phyloP scores from a whole-genome alignment of 2,797 vertebrate species.

The Pipistrellus kuhlii region DNA sequence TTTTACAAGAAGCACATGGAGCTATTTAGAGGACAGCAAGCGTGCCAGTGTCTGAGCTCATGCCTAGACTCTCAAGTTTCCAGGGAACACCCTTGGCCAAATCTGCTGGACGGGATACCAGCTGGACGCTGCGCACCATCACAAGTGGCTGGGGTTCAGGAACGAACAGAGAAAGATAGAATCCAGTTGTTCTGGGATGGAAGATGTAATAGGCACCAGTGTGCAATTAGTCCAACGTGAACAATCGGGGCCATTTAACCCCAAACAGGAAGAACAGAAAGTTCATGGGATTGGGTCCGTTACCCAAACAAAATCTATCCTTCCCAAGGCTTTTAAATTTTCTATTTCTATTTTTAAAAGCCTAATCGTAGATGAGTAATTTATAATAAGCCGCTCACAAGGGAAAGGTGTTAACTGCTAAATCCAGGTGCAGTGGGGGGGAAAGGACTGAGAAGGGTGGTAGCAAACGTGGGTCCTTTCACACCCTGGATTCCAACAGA shows the following conservation, averaged over 20 bases:
- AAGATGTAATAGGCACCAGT: slow-evolving; percentile 49
- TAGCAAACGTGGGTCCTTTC: background rate
- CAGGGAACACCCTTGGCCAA: slow-evolving; percentile 78
- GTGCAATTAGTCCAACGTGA: slow-evolving; percentile 39
- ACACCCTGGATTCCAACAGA: background rate
- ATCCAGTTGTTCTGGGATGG: slow-evolving; percentile 50
- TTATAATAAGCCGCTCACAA: background rate
- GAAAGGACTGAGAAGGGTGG: background rate
- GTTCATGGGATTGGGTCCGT: background rate
- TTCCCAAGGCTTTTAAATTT: background rate
- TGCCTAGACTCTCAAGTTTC: slow-evolving; percentile 71
- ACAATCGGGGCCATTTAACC: background rate
- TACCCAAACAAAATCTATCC: slow-evolving; percentile 39
- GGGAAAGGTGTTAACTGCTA: background rate
- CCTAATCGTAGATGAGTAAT: background rate
- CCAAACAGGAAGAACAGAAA: slow-evolving; percentile 54
- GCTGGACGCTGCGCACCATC: background rate
- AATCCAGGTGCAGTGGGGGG: background rate
- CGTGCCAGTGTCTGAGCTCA: slow-evolving; percentile 66
- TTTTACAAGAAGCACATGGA: slow-evolving; percentile 51
- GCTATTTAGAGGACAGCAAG: slow-evolving; percentile 43
- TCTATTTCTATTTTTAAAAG: slow-evolving; percentile 37
- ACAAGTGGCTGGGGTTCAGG: slow-evolving; percentile 53
- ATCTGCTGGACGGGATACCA: background rate
- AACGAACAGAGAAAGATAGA: slow-evolving; percentile 48